These are phyloP conservation scores for Naja naja DNA, from an alignment of 2,113 vertebrate genomes.

Conservation along the genomic window DNA sequence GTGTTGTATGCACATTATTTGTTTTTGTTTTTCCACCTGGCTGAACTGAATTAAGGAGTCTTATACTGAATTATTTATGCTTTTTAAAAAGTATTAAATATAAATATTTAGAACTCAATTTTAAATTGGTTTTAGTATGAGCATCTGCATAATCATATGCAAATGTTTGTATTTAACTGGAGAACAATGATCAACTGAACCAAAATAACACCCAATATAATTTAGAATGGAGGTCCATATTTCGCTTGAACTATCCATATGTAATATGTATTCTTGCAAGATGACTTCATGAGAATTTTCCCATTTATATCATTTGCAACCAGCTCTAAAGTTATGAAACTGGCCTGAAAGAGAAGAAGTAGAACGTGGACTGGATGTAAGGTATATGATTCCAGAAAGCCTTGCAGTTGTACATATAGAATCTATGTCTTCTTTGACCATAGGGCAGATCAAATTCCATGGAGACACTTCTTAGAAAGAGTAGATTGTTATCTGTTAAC, in stretches of 20 bases:
- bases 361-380: not conserved
- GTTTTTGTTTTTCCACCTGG: not conserved
- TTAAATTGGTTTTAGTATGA: not conserved
- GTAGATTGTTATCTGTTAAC: conserved; percentile 18
- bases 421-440: not conserved
- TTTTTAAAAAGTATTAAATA: not conserved
- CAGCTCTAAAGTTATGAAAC: not conserved
- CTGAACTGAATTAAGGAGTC: not conserved
- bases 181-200: not conserved
- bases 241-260: not conserved
- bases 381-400: not conserved
- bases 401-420: not conserved
- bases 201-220: not conserved
- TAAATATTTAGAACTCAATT: not conserved
- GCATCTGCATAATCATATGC: not conserved
- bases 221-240: not conserved
- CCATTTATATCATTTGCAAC: not conserved
- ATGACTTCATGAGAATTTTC: not conserved
- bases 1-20: not conserved
- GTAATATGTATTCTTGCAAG: not conserved
- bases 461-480: conserved; percentile 16
- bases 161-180: not conserved
- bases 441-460: conserved; percentile 10
- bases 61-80: not conserved
- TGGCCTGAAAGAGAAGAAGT: not conserved